phyloP scores from a whole-genome alignment of 2,797 vertebrate genomes.

The Intellagama lesueurii region DNA sequence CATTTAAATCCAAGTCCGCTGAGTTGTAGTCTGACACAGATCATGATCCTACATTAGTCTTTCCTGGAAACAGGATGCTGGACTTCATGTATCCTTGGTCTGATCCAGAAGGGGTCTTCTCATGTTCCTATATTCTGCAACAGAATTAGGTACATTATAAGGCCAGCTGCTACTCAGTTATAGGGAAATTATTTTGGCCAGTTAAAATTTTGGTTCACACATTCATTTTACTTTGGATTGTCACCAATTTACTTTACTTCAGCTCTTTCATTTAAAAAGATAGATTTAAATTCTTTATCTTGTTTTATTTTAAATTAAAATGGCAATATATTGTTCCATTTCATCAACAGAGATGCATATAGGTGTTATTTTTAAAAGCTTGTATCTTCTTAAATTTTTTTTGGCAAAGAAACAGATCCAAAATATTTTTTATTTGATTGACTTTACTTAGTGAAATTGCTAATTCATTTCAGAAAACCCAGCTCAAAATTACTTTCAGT shows the following conservation, averaged over 20 bases:
- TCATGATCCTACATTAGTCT: no score
- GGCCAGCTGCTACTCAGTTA: background rate
- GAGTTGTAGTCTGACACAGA: no score
- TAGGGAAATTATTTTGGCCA: background rate
- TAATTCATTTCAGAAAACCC: background rate
- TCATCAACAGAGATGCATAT: background rate
- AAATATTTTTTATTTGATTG: background rate
- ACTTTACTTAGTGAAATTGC: background rate
- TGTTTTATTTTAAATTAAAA: background rate
- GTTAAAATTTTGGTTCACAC: background rate
- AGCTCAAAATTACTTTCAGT: background rate
- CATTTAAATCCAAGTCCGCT: no score
- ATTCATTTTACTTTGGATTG: background rate
- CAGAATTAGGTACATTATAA: background rate
- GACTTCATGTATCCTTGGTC: background rate
- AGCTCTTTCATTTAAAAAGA: background rate
- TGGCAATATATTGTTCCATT: fast-evolving
- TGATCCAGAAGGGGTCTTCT: background rate
- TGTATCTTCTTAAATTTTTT: background rate
- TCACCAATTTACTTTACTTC: background rate
- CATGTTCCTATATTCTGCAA: background rate
- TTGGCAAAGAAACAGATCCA: no score
- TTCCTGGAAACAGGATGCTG: background rate
- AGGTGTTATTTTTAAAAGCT: background rate
- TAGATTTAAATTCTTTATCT: background rate